phyloP scores from a whole-genome alignment of 2,113 vertebrate genomes.

The Aegotheles bennettii region DNA sequence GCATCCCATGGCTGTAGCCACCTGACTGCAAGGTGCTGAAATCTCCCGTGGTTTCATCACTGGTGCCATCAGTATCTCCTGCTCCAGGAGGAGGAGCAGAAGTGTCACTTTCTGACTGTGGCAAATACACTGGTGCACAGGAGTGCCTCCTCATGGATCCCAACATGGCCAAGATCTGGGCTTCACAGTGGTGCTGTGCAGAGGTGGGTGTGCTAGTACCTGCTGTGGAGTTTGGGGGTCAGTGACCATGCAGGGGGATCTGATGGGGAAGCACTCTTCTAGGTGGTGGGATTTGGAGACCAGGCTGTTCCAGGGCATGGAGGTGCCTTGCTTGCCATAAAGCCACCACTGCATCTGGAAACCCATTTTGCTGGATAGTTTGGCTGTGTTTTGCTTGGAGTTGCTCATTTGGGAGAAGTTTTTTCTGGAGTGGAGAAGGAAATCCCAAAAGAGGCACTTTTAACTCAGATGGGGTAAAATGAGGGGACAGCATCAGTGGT shows the following conservation, averaged over 20 bases:
- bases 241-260: too few relatives aligned
- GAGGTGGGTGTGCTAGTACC: not conserved
- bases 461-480: not conserved
- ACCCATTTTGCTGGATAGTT: not conserved
- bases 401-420: fast-evolving
- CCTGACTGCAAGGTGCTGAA: not conserved
- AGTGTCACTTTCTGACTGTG: not conserved
- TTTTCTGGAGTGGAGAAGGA: not conserved
- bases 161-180: not conserved
- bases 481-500: not conserved
- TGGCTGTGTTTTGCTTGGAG: not conserved
- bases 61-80: not conserved
- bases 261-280: not conserved
- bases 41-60: not conserved
- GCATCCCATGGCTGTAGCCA: not conserved
- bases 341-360: not conserved
- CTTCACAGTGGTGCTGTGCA: not conserved
- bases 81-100: not conserved
- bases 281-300: not conserved
- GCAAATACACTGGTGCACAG: fast-evolving
- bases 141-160: not conserved
- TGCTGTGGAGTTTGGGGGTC: not conserved
- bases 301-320: not conserved
- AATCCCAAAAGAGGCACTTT: not conserved
- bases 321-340: not conserved